Base-by-base conservation (phyloP, 2,888 invertebrate species). In the Stenchaetothrips biformis region DNA sequence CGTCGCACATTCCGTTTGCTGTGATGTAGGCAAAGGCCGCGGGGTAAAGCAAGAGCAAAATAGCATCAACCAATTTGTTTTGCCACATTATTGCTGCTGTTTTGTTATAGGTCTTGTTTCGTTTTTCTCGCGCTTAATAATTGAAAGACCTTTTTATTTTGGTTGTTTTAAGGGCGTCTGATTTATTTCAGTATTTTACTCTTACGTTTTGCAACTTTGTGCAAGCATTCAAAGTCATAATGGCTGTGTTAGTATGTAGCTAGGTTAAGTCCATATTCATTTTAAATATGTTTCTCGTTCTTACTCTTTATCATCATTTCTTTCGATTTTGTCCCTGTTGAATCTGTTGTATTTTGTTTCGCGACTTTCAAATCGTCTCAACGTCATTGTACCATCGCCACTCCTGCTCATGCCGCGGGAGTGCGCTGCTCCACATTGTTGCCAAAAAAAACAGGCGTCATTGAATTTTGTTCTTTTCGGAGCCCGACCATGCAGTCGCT, bases 21-120 rank as follows among this genome's bases (percentile, higher is more conserved):
- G 67, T 74, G 67, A 74, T 74, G 67, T 74, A 74, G 67, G 67
- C 67, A 74, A 74, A 74, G 67, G 67, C 67, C 67, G 67, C 67
- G 21, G 25, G 53, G 13, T 9, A 53, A 53, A 53, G 53, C 53
- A 53, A 11, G 13, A 53, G 6, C 53, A 53, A 37, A 37, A 37
- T 18, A 53, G 53, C 53, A 53, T 53, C 53, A 53, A 53, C 53
- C 53, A 59, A 18, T 59, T 74, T 25, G 67, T 74, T 74, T 74
- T 21, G 67, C 37, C 37, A 37, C 37, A 37, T 25, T 74, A 7
- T 74, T 21, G 67, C 21, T 74, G 21, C 25, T 74, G 8, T 74
- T 74, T 74, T 11, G 11, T 21, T 74, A 25, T 74, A 53, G 9
- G 53, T 53, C 53, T 53, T 53, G 37, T 37, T 37, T 37, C 37